Conservation (phyloP, 1,140 invertebrate species). For the Phocides pigmalion region DNA sequence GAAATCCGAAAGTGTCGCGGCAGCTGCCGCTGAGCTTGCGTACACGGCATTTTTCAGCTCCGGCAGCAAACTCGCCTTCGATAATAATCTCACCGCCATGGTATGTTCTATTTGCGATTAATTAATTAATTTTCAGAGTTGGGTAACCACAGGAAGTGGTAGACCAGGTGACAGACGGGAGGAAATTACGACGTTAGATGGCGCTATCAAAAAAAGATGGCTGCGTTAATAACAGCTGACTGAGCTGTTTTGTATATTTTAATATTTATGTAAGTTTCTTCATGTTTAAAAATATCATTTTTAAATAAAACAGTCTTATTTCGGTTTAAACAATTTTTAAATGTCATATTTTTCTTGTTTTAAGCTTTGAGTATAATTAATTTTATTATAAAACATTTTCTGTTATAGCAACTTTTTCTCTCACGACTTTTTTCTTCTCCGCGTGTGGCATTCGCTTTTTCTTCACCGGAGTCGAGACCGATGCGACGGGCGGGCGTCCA, state of each 20-base stretch:
- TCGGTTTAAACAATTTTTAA: background rate
- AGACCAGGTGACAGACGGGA: slow-evolving; percentile 43
- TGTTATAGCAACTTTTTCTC: slow-evolving; percentile 52
- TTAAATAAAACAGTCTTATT: background rate
- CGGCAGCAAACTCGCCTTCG: slow-evolving; percentile 68
- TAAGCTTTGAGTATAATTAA: background rate
- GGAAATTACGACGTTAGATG: slow-evolving; percentile 48
- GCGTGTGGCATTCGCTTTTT: slow-evolving; percentile 51
- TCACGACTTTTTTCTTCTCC: slow-evolving; percentile 42
- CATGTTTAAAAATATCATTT: background rate
- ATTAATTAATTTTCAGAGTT: slow-evolving; percentile 50
- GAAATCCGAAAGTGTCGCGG: slow-evolving; percentile 84
- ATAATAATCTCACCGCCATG: slow-evolving; percentile 75
- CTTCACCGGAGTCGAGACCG: slow-evolving; percentile 56
- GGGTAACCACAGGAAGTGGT: slow-evolving; percentile 79
- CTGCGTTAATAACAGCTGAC: slow-evolving; percentile 11
- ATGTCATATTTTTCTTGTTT: background rate
- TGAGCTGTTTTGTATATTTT: background rate
- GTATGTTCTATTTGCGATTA: slow-evolving; percentile 33
- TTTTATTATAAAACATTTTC: slow-evolving; percentile 17
- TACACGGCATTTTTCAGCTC: slow-evolving; percentile 60
- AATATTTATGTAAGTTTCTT: too few species aligned
- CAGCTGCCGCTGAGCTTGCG: slow-evolving; percentile 61
- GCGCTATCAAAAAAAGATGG: slow-evolving; percentile 51
- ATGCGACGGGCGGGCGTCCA: slow-evolving; percentile 72